These are phyloP conservation scores for Callaeas wilsoni DNA, from an alignment of 2,113 vertebrate species.

Conservation along the genomic window DNA sequence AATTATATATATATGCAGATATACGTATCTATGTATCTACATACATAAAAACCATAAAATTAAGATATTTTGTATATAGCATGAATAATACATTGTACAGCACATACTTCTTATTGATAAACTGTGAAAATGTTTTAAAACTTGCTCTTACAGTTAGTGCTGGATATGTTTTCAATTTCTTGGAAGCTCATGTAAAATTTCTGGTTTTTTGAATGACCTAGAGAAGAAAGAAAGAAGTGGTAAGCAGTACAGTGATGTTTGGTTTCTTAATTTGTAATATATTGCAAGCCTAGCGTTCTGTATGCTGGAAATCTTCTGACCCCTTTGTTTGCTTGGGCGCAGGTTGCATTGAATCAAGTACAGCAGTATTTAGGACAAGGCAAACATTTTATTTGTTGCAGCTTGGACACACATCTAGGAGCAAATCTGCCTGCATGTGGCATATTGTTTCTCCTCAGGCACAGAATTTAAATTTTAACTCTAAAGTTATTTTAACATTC, in stretches of 20 bases:
- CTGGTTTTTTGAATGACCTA: not conserved
- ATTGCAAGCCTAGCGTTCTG: not conserved
- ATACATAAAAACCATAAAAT: not conserved
- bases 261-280: not conserved
- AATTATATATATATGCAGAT: not conserved
- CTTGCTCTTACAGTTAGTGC: not conserved
- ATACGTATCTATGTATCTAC: not conserved
- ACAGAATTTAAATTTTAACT: not conserved
- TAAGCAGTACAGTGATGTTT: not conserved
- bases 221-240: not conserved
- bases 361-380: not conserved
- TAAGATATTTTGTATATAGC: not conserved
- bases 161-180: not conserved
- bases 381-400: not conserved
- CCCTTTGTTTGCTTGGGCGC: not conserved
- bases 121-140: not conserved
- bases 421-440: not conserved
- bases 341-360: not conserved
- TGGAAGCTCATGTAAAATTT: not conserved
- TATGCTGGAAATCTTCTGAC: not conserved
- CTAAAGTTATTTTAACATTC: not conserved
- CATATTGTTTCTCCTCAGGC: not conserved
- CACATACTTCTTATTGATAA: not conserved
- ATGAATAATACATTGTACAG: not conserved
- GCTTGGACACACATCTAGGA: not conserved